A percentile compares a stretch with the other conserved stretches of the same genome.
phyloP scores from a whole-genome alignment of 2,888 invertebrate species.

The Alentia gelatinosa region DNA sequence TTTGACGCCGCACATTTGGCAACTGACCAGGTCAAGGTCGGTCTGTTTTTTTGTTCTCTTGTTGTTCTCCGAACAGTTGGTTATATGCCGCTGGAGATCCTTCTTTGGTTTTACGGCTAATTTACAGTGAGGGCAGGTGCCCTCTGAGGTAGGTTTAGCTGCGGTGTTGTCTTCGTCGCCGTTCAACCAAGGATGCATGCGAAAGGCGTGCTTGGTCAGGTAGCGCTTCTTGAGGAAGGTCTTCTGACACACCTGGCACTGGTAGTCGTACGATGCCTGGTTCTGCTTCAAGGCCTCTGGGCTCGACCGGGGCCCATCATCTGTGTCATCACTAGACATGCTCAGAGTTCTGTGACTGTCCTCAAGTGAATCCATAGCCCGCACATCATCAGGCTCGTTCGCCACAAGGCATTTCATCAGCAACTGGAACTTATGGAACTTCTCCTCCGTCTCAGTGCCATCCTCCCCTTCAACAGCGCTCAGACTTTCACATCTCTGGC shows the following conservation, averaged over 20 bases:
- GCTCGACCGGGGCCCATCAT: neutral
- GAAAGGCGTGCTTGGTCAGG: slow-evolving; percentile 59
- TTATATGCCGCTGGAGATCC: slow-evolving; percentile 55
- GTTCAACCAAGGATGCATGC: slow-evolving; percentile 58
- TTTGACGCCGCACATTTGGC: slow-evolving; percentile 61
- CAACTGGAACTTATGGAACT: slow-evolving; percentile 60
- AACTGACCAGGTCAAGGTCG: slow-evolving; percentile 58
- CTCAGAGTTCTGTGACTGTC: neutral
- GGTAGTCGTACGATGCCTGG: slow-evolving; percentile 20
- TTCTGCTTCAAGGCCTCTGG: neutral
- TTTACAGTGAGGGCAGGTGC: slow-evolving; percentile 58
- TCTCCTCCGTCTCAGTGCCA: neutral
- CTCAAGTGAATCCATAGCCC: neutral
- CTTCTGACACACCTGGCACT: slow-evolving; percentile 57
- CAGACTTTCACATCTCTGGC: too few species aligned
- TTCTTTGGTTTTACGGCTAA: slow-evolving; percentile 17
- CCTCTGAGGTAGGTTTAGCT: neutral
- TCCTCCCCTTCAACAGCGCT: neutral
- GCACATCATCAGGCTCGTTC: slow-evolving; percentile 24
- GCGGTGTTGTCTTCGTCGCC: neutral
- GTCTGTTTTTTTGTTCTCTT: slow-evolving; percentile 49
- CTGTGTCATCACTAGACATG: slow-evolving; percentile 43
- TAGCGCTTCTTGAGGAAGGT: slow-evolving; percentile 61
- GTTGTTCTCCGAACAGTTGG: slow-evolving; percentile 38
- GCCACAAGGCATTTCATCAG: slow-evolving; percentile 58